Percentiles rank a stretch among this genome's conserved stretches.
Conservation (phyloP, 2,888 invertebrate species). For the Strigamia transsilvanica region DNA sequence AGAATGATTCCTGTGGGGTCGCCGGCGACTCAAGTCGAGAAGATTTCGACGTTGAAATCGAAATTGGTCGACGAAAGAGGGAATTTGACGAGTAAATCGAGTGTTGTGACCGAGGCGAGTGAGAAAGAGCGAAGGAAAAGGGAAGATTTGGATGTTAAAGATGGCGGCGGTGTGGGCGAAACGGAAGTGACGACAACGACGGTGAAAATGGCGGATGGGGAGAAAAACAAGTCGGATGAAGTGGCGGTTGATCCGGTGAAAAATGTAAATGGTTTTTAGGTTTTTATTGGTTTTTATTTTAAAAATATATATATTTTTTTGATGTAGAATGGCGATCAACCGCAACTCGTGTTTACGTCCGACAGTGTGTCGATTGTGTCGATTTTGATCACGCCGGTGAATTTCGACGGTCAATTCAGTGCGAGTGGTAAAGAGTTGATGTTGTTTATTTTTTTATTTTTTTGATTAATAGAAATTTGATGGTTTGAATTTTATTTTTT, state of each 20-base stretch:
- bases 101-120: background rate
- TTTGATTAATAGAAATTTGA: too few species aligned
- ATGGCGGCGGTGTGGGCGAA: too few species aligned
- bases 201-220: too few species aligned
- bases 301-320: slow-evolving; percentile 5
- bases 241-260: too few species aligned
- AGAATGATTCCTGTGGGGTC: background rate
- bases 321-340: background rate
- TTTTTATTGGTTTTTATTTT: background rate
- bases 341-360: background rate
- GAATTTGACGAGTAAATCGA: background rate
- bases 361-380: background rate
- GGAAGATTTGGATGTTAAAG: too few species aligned
- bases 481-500: background rate
- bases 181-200: too few species aligned
- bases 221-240: too few species aligned
- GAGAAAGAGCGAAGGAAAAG: too few species aligned
- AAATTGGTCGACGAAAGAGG: background rate
- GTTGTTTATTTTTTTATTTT: background rate
- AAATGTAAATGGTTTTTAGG: too few species aligned
- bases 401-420: background rate
- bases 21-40: background rate
- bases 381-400: background rate
- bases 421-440: background rate
- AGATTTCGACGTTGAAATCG: background rate